Evolutionary conservation across 2,113 vertebrate species (phyloP), one percentile per base, ranked within the genome.

Genomic region (Silurus meridionalis): DNA sequence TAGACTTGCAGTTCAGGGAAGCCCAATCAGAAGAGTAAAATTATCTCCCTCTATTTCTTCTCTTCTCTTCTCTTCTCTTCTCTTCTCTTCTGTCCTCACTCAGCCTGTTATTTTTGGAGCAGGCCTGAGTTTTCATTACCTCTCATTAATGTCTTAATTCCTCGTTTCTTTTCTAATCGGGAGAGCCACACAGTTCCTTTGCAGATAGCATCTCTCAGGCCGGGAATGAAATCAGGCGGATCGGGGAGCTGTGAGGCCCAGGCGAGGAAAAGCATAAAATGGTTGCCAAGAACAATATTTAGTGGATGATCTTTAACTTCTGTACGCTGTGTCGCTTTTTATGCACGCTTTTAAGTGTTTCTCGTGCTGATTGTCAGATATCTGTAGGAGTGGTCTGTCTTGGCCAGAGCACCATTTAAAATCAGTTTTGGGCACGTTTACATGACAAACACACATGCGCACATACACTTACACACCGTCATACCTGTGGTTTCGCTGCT

Each of bases 1-100:
- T 92, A 91, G 93, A 93, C 94, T 95, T 93, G 90, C 88, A 91
- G 88, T 92, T 91, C 91, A 88, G 91, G 89, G 88, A 91, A 92
- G 85, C 90, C 89, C 92, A 92, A 89, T 94, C 91, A 91, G 83
- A 87, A 88, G 88, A 92, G 88, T 90, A 88, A 91, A 89, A 88
- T 86, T 82, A 37, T 37, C 28, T 37, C 28, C 28, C 28, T 37
- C 28, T 37, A 37, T 15, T 57, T 13, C 53, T 75, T 52, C 17
- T 64, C 60, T 85, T 15, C 25, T 23, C 50, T 37, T 55, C 57
- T 83, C 25, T 37, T 15, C 72, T 13, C 53, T 75, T 52, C 17
- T 64, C 60, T 85, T 15, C 25, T 23, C 50, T 37, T 55, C 28
- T 17, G 66, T 82, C 58, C 57, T 83, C 25, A 25, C 10, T 15